Evolutionary conservation across 2,888 invertebrate genomes (phyloP).

Genomic region (Nysson spinosus): DNA sequence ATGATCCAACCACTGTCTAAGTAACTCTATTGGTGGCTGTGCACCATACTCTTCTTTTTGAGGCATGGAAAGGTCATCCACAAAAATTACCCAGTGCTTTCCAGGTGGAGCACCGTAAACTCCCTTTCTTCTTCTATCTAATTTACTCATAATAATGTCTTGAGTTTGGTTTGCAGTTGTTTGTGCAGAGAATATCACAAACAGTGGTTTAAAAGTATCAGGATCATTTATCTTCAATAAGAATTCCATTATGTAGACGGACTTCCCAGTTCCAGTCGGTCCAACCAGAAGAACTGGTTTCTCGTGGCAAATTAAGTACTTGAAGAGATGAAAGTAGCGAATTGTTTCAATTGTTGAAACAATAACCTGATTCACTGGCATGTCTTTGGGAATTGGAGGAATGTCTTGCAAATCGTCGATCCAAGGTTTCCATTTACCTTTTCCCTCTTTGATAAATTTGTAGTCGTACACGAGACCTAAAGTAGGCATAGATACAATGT

Average conservation of each 20-base stretch:
- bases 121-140: conserved; percentile 94
- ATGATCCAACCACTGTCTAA: conserved; percentile 94
- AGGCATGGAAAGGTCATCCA: conserved; percentile 97
- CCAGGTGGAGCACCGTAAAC: conserved; percentile 70
- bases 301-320: conserved; percentile 86
- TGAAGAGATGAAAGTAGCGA: conserved; percentile 88
- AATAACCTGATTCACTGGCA: conserved; percentile 95
- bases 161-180: conserved; percentile 96
- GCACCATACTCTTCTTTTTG: conserved; percentile 93
- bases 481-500: conserved; percentile 89
- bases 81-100: conserved; percentile 92
- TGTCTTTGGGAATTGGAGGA: conserved; percentile 89
- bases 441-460: conserved; percentile 92
- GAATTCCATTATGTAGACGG: conserved; percentile 92
- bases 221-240: conserved; percentile 89
- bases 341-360: conserved; percentile 95
- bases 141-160: conserved; percentile 95
- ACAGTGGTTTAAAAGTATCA: conserved; percentile 88
- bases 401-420: conserved; percentile 87
- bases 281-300: conserved; percentile 93
- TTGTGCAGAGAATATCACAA: conserved; percentile 96
- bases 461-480: conserved; percentile 92
- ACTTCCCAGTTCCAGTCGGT: conserved; percentile 97
- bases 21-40: conserved; percentile 95
- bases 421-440: conserved; percentile 96